phyloP scores from a whole-genome alignment of 2,113 vertebrate genomes.

The Ophiodon elongatus region DNA sequence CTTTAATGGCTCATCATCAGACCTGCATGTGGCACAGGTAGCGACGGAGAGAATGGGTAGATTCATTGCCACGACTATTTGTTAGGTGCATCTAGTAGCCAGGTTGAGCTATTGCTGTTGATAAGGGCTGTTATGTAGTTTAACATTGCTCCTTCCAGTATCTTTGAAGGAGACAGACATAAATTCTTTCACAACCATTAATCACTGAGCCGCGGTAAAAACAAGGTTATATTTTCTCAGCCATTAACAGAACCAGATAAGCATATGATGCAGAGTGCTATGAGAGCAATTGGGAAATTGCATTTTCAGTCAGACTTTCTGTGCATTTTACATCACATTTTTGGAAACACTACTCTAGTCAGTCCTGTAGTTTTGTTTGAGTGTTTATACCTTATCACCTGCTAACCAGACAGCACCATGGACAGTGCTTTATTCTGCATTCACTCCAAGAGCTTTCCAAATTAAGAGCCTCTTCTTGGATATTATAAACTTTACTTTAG shows the following conservation, averaged over 20 bases:
- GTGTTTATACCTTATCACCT: conserved; percentile 16
- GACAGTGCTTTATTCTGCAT: background rate
- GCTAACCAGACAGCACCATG: background rate
- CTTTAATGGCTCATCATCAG: conserved; percentile 74
- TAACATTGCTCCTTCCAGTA: conserved; percentile 47
- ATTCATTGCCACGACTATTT: conserved; percentile 59
- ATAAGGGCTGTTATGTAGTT: conserved; percentile 63
- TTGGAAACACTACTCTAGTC: background rate
- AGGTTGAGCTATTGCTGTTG: conserved; percentile 59
- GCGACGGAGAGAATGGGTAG: conserved; percentile 52
- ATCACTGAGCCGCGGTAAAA: background rate
- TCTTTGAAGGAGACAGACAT: conserved; percentile 34
- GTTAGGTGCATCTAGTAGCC: conserved; percentile 56
- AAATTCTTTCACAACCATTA: conserved; percentile 25
- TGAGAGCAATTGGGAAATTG: background rate
- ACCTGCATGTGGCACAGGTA: conserved; percentile 47
- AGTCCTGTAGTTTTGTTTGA: background rate
- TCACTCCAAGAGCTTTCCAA: background rate
- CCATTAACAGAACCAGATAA: background rate
- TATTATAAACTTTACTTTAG: background rate
- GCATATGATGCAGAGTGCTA: background rate
- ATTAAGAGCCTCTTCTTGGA: background rate
- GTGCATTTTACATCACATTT: background rate
- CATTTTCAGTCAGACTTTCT: conserved; percentile 6
- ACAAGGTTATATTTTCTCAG: conserved; percentile 24